Evolutionary conservation across 2,888 invertebrate species (phyloP).

Genomic region (Eutolmus rufibarbis): DNA sequence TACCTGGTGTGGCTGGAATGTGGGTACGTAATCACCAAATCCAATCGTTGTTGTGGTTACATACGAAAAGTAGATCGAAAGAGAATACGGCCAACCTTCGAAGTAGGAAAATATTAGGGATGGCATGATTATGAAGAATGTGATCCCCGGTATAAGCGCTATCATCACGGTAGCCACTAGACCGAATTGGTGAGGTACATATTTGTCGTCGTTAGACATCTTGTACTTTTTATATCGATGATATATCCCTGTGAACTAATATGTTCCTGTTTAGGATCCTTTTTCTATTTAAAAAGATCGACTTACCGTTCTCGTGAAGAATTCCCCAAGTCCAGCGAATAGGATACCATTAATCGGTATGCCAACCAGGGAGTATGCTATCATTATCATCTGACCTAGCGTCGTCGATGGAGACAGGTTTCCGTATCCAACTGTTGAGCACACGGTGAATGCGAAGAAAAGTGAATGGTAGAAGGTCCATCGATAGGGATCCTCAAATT

Average conservation of each 20-base stretch:
- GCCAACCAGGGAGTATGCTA: slow-evolving; percentile 85
- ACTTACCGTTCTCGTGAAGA: slow-evolving; percentile 79
- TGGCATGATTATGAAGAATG: slow-evolving; percentile 86
- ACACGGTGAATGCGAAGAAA: slow-evolving; percentile 89
- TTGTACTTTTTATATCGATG: slow-evolving; percentile 79
- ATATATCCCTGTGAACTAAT: slow-evolving; percentile 78
- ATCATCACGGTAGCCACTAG: slow-evolving; percentile 80
- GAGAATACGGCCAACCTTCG: slow-evolving; percentile 85
- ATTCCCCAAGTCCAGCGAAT: slow-evolving; percentile 83
- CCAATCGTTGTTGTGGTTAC: slow-evolving; percentile 89
- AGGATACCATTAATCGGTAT: slow-evolving; percentile 66
- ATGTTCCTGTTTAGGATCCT: background rate
- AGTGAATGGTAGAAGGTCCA: slow-evolving; percentile 94
- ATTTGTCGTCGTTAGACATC: slow-evolving; percentile 68
- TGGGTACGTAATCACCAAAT: slow-evolving; percentile 90
- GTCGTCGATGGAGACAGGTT: slow-evolving; percentile 86
- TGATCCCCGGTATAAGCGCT: slow-evolving; percentile 87
- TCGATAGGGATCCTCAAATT: slow-evolving; percentile 68
- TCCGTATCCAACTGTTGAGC: slow-evolving; percentile 92
- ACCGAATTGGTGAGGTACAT: slow-evolving; percentile 73
- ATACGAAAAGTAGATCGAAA: slow-evolving; percentile 86
- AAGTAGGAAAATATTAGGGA: slow-evolving; percentile 83
- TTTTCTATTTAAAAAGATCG: background rate
- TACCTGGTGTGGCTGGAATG: slow-evolving; percentile 61
- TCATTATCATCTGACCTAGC: slow-evolving; percentile 82